These are phyloP conservation scores for Brachionus sp. DNA, from an alignment of 1,140 invertebrate species.

Conservation along the genomic window DNA sequence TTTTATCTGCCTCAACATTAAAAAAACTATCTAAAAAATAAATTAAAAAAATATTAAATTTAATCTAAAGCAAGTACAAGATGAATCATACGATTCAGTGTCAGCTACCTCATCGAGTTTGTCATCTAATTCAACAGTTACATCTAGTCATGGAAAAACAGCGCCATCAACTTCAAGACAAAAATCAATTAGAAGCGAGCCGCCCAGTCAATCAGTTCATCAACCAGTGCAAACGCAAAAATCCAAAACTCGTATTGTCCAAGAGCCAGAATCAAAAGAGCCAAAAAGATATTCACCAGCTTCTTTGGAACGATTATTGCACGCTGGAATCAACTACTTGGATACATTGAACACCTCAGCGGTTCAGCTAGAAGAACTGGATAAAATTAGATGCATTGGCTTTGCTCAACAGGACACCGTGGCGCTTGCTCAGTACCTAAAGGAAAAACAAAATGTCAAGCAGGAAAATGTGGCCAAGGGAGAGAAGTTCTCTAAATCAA, in stretches of 20 bases:
- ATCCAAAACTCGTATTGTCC: neutral
- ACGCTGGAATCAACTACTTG: constrained; percentile 54
- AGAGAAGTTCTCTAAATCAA: constrained; percentile 8
- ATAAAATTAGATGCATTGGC: constrained; percentile 54
- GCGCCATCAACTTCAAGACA: neutral
- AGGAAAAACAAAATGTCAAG: constrained; percentile 49
- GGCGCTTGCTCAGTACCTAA: constrained; percentile 57
- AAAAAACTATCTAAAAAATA: too few relatives aligned
- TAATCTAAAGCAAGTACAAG: neutral
- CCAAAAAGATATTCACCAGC: constrained; percentile 51
- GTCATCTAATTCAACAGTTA: neutral
- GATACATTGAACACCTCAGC: constrained; percentile 57
- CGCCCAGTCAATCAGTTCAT: neutral
- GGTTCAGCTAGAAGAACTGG: constrained; percentile 54
- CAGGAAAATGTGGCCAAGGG: neutral
- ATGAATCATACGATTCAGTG: neutral
- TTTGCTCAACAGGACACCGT: constrained; percentile 60
- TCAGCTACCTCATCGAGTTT: neutral
- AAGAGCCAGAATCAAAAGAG: neutral
- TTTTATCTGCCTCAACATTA: too few relatives aligned
- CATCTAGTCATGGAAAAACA: neutral
- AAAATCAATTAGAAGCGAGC: neutral
- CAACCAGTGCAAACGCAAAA: neutral
- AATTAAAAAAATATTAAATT: neutral
- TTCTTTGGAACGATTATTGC: constrained; percentile 52